Percentiles rank a stretch among this genome's conserved stretches.
Conservation (phyloP, 2,888 invertebrate genomes). For the Acanthosepion esculentum region DNA sequence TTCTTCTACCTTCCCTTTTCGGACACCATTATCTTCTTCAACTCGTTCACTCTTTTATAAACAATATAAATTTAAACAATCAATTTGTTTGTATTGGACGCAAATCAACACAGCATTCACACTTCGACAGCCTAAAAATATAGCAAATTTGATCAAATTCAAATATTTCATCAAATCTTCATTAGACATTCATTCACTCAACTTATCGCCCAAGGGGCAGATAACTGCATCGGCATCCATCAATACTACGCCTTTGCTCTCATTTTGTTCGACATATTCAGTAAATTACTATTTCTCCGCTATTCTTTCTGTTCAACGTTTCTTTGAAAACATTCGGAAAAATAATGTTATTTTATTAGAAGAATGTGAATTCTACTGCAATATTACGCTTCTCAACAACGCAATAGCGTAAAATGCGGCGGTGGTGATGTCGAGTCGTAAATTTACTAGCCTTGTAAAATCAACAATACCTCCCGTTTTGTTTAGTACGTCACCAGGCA, state of each 20-base stretch:
- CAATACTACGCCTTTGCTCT: not conserved
- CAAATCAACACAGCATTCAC: not conserved
- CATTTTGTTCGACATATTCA: not conserved
- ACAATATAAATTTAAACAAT: not conserved
- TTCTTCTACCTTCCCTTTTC: not conserved
- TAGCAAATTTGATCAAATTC: not conserved
- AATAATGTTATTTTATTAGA: not conserved
- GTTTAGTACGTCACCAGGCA: too few species aligned
- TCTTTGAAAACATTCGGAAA: not conserved
- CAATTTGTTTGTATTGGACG: not conserved
- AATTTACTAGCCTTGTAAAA: too few species aligned
- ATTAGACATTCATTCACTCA: not conserved
- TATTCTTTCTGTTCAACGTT: not conserved
- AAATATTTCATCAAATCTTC: slow-evolving; percentile 16
- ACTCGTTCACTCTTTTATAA: not conserved
- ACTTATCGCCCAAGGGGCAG: slow-evolving; percentile 33
- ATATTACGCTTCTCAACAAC: too few species aligned
- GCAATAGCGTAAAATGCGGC: too few species aligned
- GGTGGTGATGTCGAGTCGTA: too few species aligned
- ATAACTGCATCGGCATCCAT: not conserved
- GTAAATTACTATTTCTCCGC: not conserved
- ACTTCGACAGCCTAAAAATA: not conserved
- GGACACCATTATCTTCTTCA: not conserved
- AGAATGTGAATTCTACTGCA: too few species aligned
- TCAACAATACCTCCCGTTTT: too few species aligned